A percentile compares a stretch with the other conserved stretches of the same genome.
These are phyloP conservation scores for Anthrax anthrax DNA, from an alignment of 2,888 invertebrate species.

Conservation along the genomic window DNA sequence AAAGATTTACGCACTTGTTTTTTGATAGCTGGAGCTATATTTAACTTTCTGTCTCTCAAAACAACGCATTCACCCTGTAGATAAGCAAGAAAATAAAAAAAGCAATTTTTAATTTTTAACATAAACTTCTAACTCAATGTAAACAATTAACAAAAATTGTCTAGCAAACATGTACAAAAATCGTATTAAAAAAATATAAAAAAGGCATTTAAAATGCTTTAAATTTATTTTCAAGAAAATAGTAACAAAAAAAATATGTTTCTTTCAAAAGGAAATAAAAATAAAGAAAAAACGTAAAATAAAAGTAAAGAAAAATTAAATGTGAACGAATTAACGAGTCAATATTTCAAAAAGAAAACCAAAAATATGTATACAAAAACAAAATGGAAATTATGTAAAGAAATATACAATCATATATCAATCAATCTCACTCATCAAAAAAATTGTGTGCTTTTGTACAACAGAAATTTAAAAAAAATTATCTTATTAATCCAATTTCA, in stretches of 20 bases:
- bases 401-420: conserved; percentile 8
- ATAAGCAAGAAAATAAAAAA: not conserved
- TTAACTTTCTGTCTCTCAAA: conserved; percentile 64
- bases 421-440: conserved; percentile 8
- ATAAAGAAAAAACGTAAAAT: not conserved
- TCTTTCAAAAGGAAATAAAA: too few species aligned
- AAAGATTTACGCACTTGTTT: conserved; percentile 46
- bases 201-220: too few species aligned
- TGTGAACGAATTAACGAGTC: not conserved
- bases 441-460: conserved; percentile 9
- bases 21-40: conserved; percentile 75
- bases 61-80: conserved; percentile 56
- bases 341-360: not conserved
- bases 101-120: not conserved
- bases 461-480: conserved; percentile 6
- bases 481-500: too few species aligned
- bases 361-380: conserved; percentile 5
- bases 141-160: too few species aligned
- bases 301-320: not conserved
- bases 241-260: too few species aligned
- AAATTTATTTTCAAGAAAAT: too few species aligned
- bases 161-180: conserved; percentile 5
- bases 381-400: conserved; percentile 9
- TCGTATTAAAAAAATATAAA: not conserved
- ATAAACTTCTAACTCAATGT: too few species aligned